These are phyloP conservation scores for Urosaurus nigricauda DNA, from an alignment of 2,797 vertebrate genomes.

Conservation along the genomic window DNA sequence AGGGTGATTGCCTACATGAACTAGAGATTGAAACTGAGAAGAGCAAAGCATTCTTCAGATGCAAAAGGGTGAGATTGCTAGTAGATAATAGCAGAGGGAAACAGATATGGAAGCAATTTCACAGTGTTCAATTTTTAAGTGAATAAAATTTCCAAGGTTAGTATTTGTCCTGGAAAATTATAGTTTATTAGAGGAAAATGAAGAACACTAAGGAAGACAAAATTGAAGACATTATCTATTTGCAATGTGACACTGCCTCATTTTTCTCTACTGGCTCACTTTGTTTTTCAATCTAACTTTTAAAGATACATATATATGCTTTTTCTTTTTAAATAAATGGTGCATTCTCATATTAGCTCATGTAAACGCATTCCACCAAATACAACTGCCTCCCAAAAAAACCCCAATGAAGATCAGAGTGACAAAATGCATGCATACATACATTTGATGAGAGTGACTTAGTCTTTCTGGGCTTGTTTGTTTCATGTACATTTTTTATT, in stretches of 20 bases:
- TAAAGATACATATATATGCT: background rate
- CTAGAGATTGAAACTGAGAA: background rate
- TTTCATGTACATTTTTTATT: conserved; percentile 17
- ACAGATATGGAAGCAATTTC: background rate
- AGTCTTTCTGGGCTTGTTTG: background rate
- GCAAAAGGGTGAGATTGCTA: too few species aligned
- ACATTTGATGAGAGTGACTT: background rate
- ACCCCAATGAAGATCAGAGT: background rate
- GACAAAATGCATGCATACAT: background rate
- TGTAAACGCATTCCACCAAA: conserved; percentile 20
- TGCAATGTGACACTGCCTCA: background rate
- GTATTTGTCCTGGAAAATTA: conserved; percentile 1
- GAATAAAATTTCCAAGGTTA: background rate
- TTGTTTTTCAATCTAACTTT: background rate
- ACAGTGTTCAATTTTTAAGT: conserved; percentile 1
- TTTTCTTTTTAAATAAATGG: background rate
- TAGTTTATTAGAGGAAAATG: conserved; percentile 5
- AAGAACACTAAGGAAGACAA: background rate
- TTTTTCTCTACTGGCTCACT: background rate
- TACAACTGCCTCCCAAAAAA: background rate
- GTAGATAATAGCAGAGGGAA: background rate
- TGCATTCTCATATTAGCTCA: background rate
- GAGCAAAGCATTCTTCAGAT: background rate
- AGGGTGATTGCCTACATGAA: background rate
- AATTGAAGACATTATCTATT: background rate